phyloP scores from a whole-genome alignment of 2,113 vertebrate species.

The Budorcas taxicolor region DNA sequence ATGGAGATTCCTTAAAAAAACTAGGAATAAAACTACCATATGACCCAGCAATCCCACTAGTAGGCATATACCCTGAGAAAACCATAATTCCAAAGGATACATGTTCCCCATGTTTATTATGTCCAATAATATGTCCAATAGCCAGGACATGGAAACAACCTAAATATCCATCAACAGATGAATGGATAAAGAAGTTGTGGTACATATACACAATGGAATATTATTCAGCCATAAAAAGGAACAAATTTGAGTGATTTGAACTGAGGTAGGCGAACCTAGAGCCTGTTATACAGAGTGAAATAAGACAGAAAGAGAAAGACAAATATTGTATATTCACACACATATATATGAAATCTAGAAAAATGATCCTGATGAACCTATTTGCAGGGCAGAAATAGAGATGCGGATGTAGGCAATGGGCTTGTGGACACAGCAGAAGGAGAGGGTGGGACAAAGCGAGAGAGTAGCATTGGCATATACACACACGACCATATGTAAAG shows the following conservation, averaged over 20 bases:
- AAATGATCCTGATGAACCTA: neutral
- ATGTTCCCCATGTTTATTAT: neutral
- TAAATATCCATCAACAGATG: neutral
- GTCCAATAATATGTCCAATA: neutral
- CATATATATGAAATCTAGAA: neutral
- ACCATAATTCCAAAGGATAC: neutral
- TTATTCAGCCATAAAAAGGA: neutral
- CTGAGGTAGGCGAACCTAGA: neutral
- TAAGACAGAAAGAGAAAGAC: neutral
- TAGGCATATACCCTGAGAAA: neutral
- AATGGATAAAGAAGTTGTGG: neutral
- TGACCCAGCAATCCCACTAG: neutral
- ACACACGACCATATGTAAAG: neutral
- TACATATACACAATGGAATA: neutral
- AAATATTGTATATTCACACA: neutral
- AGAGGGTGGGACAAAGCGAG: neutral
- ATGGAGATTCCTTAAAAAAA: neutral
- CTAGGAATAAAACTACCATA: neutral
- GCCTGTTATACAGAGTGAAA: neutral
- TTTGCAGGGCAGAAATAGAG: neutral
- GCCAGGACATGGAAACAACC: neutral
- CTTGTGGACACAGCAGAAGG: neutral
- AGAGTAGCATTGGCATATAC: neutral
- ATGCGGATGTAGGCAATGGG: neutral
- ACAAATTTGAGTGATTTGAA: neutral